Percentiles rank a stretch among this genome's conserved stretches.
Conservation (phyloP, 2,797 vertebrate genomes). For the Bradypodion pumilum region DNA sequence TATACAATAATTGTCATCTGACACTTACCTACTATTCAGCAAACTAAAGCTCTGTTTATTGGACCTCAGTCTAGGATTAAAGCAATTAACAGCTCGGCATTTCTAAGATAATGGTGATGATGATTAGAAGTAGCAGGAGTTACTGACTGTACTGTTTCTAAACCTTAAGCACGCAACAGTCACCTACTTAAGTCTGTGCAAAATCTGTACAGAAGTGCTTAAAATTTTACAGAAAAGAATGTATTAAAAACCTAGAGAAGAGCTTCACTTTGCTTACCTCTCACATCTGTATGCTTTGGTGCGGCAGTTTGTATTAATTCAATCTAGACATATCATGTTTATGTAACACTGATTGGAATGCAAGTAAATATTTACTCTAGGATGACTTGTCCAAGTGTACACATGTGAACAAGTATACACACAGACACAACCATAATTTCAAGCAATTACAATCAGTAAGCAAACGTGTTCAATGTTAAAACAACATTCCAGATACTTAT, state of each 20-base stretch:
- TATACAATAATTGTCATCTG: not conserved
- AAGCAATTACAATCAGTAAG: not conserved
- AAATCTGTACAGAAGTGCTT: not conserved
- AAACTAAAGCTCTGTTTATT: not conserved
- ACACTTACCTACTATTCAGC: too few relatives aligned
- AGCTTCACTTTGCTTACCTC: not conserved
- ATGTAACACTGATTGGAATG: not conserved
- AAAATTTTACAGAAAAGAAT: not conserved
- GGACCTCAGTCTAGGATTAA: not conserved
- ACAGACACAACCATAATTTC: not conserved
- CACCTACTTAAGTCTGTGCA: not conserved
- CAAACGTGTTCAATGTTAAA: conserved; percentile 11
- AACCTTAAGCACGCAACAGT: not conserved
- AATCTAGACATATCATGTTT: conserved; percentile 3
- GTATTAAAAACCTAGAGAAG: not conserved
- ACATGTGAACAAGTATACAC: not conserved
- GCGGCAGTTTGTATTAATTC: not conserved
- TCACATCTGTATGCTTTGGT: not conserved
- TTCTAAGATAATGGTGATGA: too few relatives aligned
- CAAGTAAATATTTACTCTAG: not conserved
- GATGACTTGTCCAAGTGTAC: not conserved
- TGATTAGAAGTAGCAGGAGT: too few relatives aligned
- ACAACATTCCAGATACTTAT: conserved; percentile 13
- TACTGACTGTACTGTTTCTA: not conserved
- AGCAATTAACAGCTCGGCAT: not conserved